These are phyloP conservation scores for Fregetta grallaria DNA, from an alignment of 2,113 vertebrate species.

Conservation along the genomic window DNA sequence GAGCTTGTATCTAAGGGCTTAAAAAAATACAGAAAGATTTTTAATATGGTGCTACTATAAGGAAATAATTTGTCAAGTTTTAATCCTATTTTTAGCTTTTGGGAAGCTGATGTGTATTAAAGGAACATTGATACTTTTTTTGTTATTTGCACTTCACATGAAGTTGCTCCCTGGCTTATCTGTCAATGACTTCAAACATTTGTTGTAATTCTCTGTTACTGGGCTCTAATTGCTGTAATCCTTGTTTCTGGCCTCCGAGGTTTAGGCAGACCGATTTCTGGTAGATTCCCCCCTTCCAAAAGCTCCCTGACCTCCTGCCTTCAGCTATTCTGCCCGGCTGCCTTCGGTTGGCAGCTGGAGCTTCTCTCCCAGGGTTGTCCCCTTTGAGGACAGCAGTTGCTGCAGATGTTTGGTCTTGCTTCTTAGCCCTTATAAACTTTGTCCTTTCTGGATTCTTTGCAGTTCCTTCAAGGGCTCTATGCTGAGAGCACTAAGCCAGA, in stretches of 20 bases:
- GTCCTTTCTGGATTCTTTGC: background rate
- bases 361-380: background rate
- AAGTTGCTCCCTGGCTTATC: background rate
- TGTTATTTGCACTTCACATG: background rate
- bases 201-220: too few relatives aligned
- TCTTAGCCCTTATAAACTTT: background rate
- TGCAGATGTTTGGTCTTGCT: background rate
- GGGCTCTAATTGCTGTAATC: background rate
- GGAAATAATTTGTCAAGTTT: background rate
- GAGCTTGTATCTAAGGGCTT: background rate
- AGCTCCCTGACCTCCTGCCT: background rate
- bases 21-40: background rate
- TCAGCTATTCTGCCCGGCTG: too few relatives aligned
- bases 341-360: background rate
- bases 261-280: background rate
- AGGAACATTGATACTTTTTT: background rate
- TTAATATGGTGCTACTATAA: background rate
- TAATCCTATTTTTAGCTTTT: background rate
- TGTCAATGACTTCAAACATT: background rate
- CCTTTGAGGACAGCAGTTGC: background rate
- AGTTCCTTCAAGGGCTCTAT: background rate
- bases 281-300: background rate
- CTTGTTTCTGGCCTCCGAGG: background rate
- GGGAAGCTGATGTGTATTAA: background rate
- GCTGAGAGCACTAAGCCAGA: background rate